phyloP scores from a whole-genome alignment of 37 sponge, comb jelly and placozoan species.

The Cladorhizidae sp. region DNA sequence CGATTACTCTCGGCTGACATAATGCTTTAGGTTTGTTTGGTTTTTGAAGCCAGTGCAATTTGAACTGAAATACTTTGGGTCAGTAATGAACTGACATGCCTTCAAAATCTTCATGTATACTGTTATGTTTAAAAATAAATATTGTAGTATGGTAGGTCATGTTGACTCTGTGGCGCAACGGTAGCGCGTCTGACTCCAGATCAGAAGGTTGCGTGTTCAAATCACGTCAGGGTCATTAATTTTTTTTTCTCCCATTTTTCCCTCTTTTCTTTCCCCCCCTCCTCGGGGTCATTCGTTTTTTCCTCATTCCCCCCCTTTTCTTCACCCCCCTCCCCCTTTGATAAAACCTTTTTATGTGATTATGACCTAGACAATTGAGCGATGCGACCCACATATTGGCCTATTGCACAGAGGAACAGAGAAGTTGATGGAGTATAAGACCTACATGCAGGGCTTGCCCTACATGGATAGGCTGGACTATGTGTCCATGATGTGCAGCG shows the following conservation, averaged over 20 bases:
- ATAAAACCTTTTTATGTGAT: neutral
- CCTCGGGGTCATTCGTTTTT: neutral
- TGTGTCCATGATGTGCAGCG: conserved; percentile 99
- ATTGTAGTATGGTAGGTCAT: too few species aligned
- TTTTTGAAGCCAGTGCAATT: too few species aligned
- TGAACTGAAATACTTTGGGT: too few species aligned
- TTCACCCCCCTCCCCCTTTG: neutral
- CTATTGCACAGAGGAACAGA: conserved; percentile 98
- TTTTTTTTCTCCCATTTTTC: conserved; percentile 41
- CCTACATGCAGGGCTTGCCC: conserved; percentile 93
- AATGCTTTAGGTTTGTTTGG: too few species aligned
- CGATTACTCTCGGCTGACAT: too few species aligned
- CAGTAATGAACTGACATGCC: too few species aligned
- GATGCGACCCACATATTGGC: conserved; percentile 97
- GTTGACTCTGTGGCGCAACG: conserved; percentile 83
- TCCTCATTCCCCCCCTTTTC: neutral
- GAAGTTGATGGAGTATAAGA: conserved; percentile 99
- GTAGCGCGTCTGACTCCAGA: conserved; percentile 93
- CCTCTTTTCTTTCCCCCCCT: neutral
- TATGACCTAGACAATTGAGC: conserved; percentile 71
- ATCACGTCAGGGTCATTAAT: conserved; percentile 80
- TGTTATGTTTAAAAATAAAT: too few species aligned
- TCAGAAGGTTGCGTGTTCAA: conserved; percentile 89
- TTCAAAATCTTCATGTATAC: too few species aligned
- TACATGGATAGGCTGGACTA: conserved; percentile 99